Base-by-base conservation (phyloP, 2,888 invertebrate genomes). In the Drosophila neonasuta region DNA sequence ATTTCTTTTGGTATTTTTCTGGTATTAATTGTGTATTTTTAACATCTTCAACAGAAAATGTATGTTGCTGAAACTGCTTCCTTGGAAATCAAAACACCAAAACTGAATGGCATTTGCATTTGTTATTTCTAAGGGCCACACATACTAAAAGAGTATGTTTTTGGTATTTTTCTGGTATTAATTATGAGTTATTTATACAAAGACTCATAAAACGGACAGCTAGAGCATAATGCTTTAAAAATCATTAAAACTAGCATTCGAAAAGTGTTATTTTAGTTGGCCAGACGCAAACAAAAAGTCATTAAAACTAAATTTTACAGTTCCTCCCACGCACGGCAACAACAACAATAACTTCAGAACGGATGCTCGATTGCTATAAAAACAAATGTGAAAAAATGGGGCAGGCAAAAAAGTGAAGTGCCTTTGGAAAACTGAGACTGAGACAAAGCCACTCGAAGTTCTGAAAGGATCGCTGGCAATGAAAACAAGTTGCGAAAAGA, bases 261-360 rank as follows among this genome's bases (percentile, higher is more conserved):
- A 65, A 81, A 83, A 74, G 79, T 84, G 83, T 84, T 83, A 71
- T 87, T 85, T 82, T 79, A 82, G 79, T 71, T 67, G 56, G 58
- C 67, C 64, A 64, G 45, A 72, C 45, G 50, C 66, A 76, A 68
- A 77, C 64, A 79, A 56, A 70, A 83, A 41, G 67, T 54, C 71
- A 86, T 82, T 76, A 74, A 74, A 67, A 57, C 11, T 15, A 13
- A 52, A 79, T 70, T 78, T 79, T 68, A 57, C 61, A 84, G 86
- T 84, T 80, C 84, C 86, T 79, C 84, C 80, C 69, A 64, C 76
- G 64, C 36, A 34, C 60, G 59, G 59, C 74, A 36, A 13, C 39
- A 32, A 39, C 45, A 50, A 54, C 46, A 32, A 44, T 7, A 70
- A 24, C 54, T 51, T 44, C 34, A 48, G 58, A 42, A 45, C 78